Base-by-base conservation (phyloP, 2,113 vertebrate species). In the Setophaga coronata region DNA sequence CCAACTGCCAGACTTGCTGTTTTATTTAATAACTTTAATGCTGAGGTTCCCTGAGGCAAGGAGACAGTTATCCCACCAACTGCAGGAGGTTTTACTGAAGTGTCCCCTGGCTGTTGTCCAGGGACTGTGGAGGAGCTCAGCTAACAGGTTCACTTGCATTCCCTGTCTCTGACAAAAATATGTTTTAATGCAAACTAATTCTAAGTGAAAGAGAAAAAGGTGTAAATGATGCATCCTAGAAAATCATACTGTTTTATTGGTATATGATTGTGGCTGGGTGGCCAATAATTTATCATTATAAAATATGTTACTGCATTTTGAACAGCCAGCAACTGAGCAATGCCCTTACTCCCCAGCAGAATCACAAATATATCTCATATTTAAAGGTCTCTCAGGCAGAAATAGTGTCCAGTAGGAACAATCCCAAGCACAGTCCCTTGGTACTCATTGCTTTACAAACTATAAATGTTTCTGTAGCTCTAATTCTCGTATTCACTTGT, bases 11-110 rank as follows among this genome's bases (percentile, higher is more conserved):
- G 89, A 65, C 53, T 66, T 93, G 78, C 87, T 95, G 95, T 97
- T 97, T 94, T 91, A 97, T 96, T 97, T 95, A 97, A 97, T 97
- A 97, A 97, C 95, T 93, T 92, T 94, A 97, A 95, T 51, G 72
- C 94, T 94, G 60, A 96, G n/a, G 89, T 95, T 97, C 93, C 96
- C 95, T 85, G 48, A 84, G 97, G 97, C 77, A 40, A 97, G 89
- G 89, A 98, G 88, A 96, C 77, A 92, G 91, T 97, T 96, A 97
- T 97, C 96, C 97, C 95, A 97, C 97, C 96, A 97, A 95, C 95
- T 91, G 84, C 79, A 91, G 92, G 64, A 88, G 89, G 64, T 86
- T 90, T 86, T 53, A 64, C 86, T 94, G 87, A 90, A 83, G 81
- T 87, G 65, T 96, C 93, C 79, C 70, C 86, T 97, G 97, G 94